phyloP scores from a whole-genome alignment of 2,888 invertebrate species.

The Laspeyria flexula region DNA sequence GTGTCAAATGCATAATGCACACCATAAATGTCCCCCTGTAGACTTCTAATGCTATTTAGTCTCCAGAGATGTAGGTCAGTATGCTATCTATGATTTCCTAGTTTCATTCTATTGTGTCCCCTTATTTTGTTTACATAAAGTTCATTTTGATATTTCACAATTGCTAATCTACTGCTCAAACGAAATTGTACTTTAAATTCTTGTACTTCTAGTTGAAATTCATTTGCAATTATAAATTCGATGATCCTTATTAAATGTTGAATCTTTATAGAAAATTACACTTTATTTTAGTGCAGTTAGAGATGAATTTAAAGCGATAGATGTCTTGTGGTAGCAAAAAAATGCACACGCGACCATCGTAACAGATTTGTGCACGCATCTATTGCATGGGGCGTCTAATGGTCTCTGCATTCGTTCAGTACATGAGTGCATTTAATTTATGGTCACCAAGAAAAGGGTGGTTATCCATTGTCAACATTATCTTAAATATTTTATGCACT shows the following conservation, averaged over 20 bases:
- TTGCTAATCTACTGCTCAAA: conserved; percentile 10
- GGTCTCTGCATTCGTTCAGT: conserved; percentile 72
- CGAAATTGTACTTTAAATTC: conserved; percentile 23
- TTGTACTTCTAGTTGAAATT: conserved; percentile 15
- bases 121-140: conserved; percentile 52
- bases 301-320: conserved; percentile 1
- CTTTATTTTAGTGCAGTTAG: conserved; percentile 1
- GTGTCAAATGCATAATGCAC: conserved; percentile 84
- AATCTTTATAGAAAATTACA: conserved; percentile 22
- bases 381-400: conserved; percentile 75
- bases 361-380: conserved; percentile 63
- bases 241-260: conserved; percentile 15
- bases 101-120: conserved; percentile 49
- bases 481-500: conserved; percentile 79
- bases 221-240: conserved; percentile 15
- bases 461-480: conserved; percentile 78
- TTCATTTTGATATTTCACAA: conserved; percentile 43
- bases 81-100: conserved; percentile 60
- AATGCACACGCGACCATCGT: conserved; percentile 22
- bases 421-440: conserved; percentile 77
- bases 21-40: conserved; percentile 83
- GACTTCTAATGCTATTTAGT: conserved; percentile 72
- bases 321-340: conserved; percentile 11
- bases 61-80: conserved; percentile 83
- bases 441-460: conserved; percentile 70